These are phyloP conservation scores for Callitettix versicolor DNA, from an alignment of 1,140 invertebrate genomes.

Conservation along the genomic window DNA sequence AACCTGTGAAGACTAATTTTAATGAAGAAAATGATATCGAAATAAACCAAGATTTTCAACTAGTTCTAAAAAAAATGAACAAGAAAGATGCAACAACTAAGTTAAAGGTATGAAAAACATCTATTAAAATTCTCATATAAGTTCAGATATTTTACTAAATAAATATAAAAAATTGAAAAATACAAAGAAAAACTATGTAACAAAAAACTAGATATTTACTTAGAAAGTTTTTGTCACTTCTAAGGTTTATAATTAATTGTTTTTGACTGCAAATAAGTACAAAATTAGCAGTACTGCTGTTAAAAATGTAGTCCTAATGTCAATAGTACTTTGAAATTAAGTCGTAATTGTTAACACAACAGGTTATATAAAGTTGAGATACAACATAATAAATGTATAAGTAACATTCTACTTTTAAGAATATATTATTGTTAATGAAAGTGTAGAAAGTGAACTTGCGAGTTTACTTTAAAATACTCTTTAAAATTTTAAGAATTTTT, in stretches of 20 bases:
- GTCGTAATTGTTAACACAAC: too few relatives aligned
- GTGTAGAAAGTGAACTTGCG: too few relatives aligned
- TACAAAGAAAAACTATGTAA: not conserved
- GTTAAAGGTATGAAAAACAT: conserved; percentile 59
- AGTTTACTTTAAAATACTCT: too few relatives aligned
- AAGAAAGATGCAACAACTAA: conserved; percentile 82
- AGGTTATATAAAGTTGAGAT: too few relatives aligned
- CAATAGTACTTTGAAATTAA: too few relatives aligned
- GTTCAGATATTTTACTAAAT: not conserved
- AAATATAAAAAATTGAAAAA: not conserved
- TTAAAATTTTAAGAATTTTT: too few relatives aligned
- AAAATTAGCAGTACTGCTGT: too few relatives aligned
- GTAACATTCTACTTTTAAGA: too few relatives aligned
- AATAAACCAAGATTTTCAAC: conserved; percentile 48
- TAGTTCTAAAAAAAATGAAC: conserved; percentile 61
- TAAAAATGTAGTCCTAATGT: too few relatives aligned
- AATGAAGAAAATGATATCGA: conserved; percentile 42
- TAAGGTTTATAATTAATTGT: not conserved
- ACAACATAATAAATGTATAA: too few relatives aligned
- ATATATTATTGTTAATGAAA: too few relatives aligned
- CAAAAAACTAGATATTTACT: not conserved
- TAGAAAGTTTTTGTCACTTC: not conserved
- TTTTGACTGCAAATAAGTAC: not conserved
- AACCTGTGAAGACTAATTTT: conserved; percentile 31
- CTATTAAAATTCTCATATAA: too few relatives aligned